Conservation (phyloP, 2,888 invertebrate species). For the Perithous albicinctus region DNA sequence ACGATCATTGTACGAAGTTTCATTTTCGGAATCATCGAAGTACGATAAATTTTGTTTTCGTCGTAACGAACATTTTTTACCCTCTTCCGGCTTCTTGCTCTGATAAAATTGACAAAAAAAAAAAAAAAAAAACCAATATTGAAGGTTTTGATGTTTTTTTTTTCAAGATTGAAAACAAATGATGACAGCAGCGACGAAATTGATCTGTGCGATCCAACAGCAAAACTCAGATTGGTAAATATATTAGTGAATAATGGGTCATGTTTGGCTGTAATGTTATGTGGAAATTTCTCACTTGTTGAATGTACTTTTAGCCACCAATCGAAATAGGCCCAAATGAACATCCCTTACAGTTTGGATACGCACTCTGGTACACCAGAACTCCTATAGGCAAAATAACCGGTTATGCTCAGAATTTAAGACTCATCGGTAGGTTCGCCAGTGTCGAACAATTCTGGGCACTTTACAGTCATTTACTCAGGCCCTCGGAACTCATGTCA, state of each 20-base stretch:
- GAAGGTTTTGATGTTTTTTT: background rate
- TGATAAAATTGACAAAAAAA: background rate
- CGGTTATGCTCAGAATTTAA: conserved; percentile 92
- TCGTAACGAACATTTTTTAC: background rate
- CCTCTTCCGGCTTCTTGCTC: background rate
- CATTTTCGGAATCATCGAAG: background rate
- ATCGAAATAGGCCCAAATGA: conserved; percentile 93
- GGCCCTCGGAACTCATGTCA: conserved; percentile 95
- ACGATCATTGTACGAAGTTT: background rate
- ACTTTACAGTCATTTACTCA: conserved; percentile 95
- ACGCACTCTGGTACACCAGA: conserved; percentile 95
- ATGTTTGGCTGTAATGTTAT: background rate
- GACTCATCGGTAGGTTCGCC: conserved; percentile 94
- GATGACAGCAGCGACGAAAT: conserved; percentile 89
- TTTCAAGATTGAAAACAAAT: conserved; percentile 87
- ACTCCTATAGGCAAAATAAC: conserved; percentile 87
- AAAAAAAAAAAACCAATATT: background rate
- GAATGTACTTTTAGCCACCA: conserved; percentile 85
- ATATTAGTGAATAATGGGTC: background rate
- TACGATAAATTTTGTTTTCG: background rate
- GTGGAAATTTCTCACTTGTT: background rate
- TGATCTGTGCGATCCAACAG: conserved; percentile 83
- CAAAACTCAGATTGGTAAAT: conserved; percentile 69
- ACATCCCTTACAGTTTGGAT: conserved; percentile 96
- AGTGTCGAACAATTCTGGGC: conserved; percentile 99